These are phyloP conservation scores for Leptinotarsa undecemlineata DNA, from an alignment of 1,140 invertebrate genomes.

Conservation along the genomic window DNA sequence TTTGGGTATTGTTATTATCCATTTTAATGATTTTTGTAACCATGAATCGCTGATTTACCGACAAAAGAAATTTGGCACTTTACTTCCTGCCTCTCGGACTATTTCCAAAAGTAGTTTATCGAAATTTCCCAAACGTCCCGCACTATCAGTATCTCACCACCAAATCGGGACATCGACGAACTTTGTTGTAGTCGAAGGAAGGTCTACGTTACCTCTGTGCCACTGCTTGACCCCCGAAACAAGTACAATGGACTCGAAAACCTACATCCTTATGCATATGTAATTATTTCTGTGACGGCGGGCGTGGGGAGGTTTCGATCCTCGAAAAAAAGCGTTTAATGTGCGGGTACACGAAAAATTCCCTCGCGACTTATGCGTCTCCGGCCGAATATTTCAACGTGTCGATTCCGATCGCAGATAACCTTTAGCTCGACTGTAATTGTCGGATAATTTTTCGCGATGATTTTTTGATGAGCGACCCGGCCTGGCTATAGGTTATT, in stretches of 20 bases:
- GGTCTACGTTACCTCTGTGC: conserved; percentile 7
- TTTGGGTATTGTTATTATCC: too few species aligned
- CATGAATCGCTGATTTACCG: too few species aligned
- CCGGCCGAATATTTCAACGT: background rate
- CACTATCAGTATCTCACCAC: conserved; percentile 1
- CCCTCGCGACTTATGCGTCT: conserved; percentile 4
- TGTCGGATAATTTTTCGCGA: background rate
- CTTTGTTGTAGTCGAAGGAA: background rate
- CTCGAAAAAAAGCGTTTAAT: conserved; percentile 8
- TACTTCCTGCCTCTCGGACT: too few species aligned
- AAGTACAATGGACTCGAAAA: conserved; percentile 17
- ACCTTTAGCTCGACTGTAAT: background rate
- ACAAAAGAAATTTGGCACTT: too few species aligned
- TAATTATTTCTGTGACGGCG: conserved; percentile 11
- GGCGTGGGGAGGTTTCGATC: background rate
- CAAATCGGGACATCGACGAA: conserved; percentile 1
- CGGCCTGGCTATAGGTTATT: too few species aligned
- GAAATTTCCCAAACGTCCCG: background rate
- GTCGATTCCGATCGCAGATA: background rate
- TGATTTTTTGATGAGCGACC: background rate
- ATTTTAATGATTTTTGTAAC: too few species aligned
- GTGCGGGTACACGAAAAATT: background rate
- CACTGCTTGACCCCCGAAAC: conserved; percentile 1
- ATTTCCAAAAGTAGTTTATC: too few species aligned
- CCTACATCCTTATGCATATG: conserved; percentile 15